Conservation (phyloP, 2,113 vertebrate genomes). For the Pygoscelis antarcticus region DNA sequence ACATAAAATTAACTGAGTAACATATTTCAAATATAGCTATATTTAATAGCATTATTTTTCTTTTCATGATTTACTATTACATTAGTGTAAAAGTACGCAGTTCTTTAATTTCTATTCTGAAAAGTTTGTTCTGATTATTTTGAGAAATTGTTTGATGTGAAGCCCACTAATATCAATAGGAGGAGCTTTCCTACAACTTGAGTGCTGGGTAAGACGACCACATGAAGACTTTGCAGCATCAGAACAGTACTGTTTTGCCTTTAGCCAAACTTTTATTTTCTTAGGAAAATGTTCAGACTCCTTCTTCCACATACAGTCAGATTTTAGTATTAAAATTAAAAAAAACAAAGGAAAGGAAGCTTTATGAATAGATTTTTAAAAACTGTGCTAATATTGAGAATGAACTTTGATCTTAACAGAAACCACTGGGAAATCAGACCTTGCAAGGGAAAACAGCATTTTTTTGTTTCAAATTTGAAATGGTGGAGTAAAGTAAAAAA, state of each 20-base stretch:
- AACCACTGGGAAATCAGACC: neutral
- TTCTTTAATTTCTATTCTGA: neutral
- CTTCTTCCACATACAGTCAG: neutral
- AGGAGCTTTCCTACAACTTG: neutral
- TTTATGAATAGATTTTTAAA: neutral
- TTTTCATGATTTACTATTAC: neutral
- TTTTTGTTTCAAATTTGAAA: neutral
- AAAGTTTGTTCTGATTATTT: neutral
- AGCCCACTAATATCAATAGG: neutral
- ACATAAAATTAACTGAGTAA: neutral
- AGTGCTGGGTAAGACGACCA: neutral
- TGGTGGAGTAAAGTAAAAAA: neutral
- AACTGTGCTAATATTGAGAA: neutral
- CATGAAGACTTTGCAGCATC: neutral
- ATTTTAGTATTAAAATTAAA: neutral
- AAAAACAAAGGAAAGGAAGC: neutral
- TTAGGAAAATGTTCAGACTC: neutral
- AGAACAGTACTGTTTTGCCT: neutral
- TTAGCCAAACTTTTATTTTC: neutral
- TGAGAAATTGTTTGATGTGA: neutral
- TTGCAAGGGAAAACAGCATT: neutral
- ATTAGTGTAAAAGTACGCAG: neutral
- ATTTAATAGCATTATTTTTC: neutral
- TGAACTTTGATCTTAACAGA: neutral
- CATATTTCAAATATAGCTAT: neutral